A percentile compares a stretch with the other conserved stretches of the same genome.
Evolutionary conservation across 2,797 vertebrate species (phyloP).

Genomic region (Periophthalmus magnuspinnatus): DNA sequence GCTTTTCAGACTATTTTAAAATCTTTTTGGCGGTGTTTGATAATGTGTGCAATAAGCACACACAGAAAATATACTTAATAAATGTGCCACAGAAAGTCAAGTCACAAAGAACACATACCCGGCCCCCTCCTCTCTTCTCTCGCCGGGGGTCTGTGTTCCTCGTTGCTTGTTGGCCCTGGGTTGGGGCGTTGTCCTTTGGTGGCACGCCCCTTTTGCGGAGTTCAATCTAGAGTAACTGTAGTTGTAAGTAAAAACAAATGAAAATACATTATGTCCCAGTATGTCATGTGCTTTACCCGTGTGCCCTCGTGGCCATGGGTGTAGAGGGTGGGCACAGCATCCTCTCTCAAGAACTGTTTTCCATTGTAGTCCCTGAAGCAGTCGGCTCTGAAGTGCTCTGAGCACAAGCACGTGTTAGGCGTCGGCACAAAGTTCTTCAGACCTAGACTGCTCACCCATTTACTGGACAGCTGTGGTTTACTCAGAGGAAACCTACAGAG

Average conservation of each 20-base stretch:
- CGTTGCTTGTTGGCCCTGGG: conserved; percentile 40
- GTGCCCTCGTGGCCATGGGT: conserved; percentile 39
- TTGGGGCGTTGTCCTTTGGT: conserved; percentile 57
- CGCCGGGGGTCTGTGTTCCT: conserved; percentile 56
- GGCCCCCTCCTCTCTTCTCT: conserved; percentile 65
- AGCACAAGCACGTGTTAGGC: conserved; percentile 81
- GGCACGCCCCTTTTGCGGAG: conserved; percentile 72
- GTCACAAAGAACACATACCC: conserved; percentile 57
- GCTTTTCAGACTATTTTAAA: too few relatives aligned
- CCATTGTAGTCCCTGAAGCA: conserved; percentile 85
- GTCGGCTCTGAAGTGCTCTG: conserved; percentile 78
- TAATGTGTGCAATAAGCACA: neutral
- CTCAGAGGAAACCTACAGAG: conserved; percentile 78
- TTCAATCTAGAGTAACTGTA: conserved; percentile 68
- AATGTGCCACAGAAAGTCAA: neutral
- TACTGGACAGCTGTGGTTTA: conserved; percentile 77
- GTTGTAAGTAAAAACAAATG: too few relatives aligned
- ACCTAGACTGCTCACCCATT: conserved; percentile 81
- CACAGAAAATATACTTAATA: neutral
- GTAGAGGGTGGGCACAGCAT: conserved; percentile 80
- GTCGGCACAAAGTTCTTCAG: conserved; percentile 80
- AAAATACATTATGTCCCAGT: neutral
- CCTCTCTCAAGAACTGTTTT: conserved; percentile 81
- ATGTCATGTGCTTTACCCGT: neutral
- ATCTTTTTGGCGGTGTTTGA: too few relatives aligned